These are phyloP conservation scores for Sus scrofa DNA, from an alignment of 2,113 vertebrate genomes.

Conservation along the genomic window T2T-Sscrofa CM000819.6:134464001-134464500, in stretches of 20 bases:
- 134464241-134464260: conserved; percentile 9
- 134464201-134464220: not conserved
- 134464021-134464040: not conserved
- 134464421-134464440: too few relatives aligned
- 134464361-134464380: not conserved
- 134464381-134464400: too few relatives aligned
- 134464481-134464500: too few relatives aligned
- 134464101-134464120: not conserved
- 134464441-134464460: too few relatives aligned
- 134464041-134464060: not conserved
- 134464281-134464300: not conserved
- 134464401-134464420: too few relatives aligned
- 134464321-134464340: not conserved
- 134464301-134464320: not conserved
- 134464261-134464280: not conserved
- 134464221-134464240: not conserved
- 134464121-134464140: not conserved
- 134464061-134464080: not conserved
- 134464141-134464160: not conserved
- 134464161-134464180: not conserved
- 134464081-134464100: not conserved
- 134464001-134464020: not conserved
- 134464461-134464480: too few relatives aligned
- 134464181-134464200: not conserved
- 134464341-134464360: not conserved